A percentile compares a stretch with the other conserved stretches of the same genome.
These are phyloP conservation scores for Chrysochloris asiatica DNA, from an alignment of 2,113 vertebrate species.

Conservation along the genomic window DNA sequence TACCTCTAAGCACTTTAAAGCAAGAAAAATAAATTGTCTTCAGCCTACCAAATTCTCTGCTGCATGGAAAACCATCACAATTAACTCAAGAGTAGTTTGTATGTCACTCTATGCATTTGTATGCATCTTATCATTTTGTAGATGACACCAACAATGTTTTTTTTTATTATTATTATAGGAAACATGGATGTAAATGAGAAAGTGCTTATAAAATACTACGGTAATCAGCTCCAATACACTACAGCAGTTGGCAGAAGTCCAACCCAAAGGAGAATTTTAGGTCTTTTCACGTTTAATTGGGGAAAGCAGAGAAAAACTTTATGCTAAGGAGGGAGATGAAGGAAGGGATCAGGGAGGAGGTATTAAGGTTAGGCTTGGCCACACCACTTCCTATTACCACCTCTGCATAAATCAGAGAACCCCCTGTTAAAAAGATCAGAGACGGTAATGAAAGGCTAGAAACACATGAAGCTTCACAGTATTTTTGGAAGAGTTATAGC, in stretches of 20 bases:
- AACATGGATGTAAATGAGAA: neutral
- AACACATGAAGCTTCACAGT: neutral
- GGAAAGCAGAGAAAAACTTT: neutral
- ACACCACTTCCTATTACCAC: neutral
- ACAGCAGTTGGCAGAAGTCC: neutral
- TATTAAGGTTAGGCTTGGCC: neutral
- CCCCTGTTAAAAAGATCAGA: neutral
- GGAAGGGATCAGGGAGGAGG: neutral
- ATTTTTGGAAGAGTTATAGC: neutral
- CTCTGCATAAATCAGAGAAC: neutral
- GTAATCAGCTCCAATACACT: neutral
- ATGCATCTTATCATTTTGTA: neutral
- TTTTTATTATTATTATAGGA: slow-evolving; percentile 24
- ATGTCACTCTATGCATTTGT: neutral
- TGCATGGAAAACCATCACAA: neutral
- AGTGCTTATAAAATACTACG: neutral
- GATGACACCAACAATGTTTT: neutral
- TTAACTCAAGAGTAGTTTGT: neutral
- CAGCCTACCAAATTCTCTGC: slow-evolving; percentile 57
- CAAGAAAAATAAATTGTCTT: slow-evolving; percentile 40
- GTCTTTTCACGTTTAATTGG: neutral
- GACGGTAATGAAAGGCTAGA: neutral
- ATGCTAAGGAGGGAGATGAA: neutral
- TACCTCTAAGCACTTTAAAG: slow-evolving; percentile 35
- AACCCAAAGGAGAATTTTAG: neutral